Evolutionary conservation across 2,113 vertebrate genomes (phyloP).

Genomic region (Vulpes lagopus): DNA sequence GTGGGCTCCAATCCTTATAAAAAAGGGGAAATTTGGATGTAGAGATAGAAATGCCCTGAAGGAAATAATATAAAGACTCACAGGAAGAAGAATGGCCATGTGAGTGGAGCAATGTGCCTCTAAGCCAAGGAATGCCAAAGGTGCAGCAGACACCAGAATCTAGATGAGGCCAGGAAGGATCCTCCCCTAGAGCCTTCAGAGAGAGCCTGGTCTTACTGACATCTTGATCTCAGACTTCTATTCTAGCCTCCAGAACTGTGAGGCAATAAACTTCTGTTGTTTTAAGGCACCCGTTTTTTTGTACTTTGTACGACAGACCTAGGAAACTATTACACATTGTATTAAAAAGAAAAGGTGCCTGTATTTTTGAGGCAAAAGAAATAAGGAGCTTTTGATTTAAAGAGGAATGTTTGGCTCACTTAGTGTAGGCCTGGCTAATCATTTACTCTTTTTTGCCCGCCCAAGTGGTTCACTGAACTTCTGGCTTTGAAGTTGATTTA

Average conservation of each 20-base stretch:
- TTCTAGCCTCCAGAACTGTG: not conserved
- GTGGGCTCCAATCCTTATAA: not conserved
- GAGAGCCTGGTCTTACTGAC: not conserved
- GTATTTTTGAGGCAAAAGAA: constrained; percentile 9
- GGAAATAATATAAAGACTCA: not conserved
- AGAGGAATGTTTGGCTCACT: constrained; percentile 74
- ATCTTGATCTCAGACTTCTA: not conserved
- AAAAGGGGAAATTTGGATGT: not conserved
- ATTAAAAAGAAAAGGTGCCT: not conserved
- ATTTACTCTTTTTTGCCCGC: constrained; percentile 75
- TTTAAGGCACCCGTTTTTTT: not conserved
- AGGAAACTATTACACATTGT: not conserved
- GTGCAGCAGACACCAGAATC: not conserved
- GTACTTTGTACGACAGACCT: not conserved
- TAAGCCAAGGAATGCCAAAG: not conserved
- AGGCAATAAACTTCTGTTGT: not conserved
- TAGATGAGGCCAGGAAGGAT: not conserved
- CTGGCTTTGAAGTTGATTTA: constrained; percentile 62
- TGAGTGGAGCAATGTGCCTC: not conserved
- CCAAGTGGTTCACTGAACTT: not conserved
- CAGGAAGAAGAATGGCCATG: not conserved
- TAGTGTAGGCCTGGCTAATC: constrained; percentile 76
- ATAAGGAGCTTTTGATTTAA: constrained; percentile 56
- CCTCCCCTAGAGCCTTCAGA: not conserved
- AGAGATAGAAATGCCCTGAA: not conserved